A percentile compares a stretch with the other conserved stretches of the same genome.
These are phyloP conservation scores for Ooceraea biroi DNA, from an alignment of 1,140 invertebrate species.

Conservation along the genomic window DNA sequence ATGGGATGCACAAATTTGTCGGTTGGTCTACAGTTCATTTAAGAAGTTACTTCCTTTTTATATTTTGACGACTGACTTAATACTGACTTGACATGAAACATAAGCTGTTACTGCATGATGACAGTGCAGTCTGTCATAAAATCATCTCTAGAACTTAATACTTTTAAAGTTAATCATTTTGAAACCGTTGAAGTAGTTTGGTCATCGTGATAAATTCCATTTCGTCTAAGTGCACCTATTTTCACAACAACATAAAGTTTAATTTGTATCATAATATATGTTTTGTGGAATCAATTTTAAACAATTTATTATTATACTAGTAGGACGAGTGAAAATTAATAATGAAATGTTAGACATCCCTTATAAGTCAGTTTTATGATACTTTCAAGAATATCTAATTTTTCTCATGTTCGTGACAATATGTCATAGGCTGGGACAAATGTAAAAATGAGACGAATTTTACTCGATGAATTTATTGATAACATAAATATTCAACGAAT, in stretches of 20 bases:
- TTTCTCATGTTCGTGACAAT: constrained; percentile 2
- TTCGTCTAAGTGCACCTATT: not conserved
- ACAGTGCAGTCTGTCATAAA: too few relatives aligned
- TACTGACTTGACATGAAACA: too few relatives aligned
- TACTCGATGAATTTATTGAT: constrained; percentile 27
- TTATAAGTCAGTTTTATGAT: not conserved
- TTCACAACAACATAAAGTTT: constrained; percentile 5
- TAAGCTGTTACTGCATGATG: too few relatives aligned
- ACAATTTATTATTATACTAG: constrained; percentile 7
- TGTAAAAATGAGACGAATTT: constrained; percentile 19
- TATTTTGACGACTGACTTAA: too few relatives aligned
- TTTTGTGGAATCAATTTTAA: not conserved
- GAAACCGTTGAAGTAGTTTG: too few relatives aligned
- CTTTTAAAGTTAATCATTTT: too few relatives aligned
- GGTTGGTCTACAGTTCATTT: too few relatives aligned
- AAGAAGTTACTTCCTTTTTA: too few relatives aligned
- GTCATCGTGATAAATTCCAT: not conserved
- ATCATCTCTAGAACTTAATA: too few relatives aligned
- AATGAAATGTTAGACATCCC: not conserved
- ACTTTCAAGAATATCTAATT: not conserved
- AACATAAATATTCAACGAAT: not conserved
- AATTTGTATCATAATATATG: not conserved
- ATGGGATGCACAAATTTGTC: not conserved
- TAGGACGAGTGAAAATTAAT: constrained; percentile 1
- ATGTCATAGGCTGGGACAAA: not conserved